phyloP scores from a whole-genome alignment of 1,140 invertebrate genomes.

The Onthophagus taurus region DNA sequence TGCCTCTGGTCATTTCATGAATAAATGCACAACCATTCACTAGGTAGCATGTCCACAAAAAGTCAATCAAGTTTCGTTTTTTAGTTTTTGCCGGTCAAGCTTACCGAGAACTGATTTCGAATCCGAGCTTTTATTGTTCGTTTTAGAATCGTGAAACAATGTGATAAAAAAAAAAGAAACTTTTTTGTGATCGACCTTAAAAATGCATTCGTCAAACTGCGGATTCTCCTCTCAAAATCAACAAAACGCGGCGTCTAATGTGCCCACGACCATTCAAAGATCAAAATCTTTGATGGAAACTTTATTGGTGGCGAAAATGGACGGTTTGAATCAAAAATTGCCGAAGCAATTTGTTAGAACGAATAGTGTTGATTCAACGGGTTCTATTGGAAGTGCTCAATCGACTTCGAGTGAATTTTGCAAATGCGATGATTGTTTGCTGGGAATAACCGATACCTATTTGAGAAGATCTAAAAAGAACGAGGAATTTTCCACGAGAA shows the following conservation, averaged over 20 bases:
- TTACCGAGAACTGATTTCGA: too few relatives aligned
- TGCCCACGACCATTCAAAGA: conserved; percentile 24
- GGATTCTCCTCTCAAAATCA: background rate
- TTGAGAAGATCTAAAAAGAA: conserved; percentile 25
- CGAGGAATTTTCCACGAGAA: background rate
- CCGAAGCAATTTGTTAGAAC: conserved; percentile 49
- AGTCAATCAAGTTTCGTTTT: too few relatives aligned
- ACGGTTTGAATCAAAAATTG: conserved; percentile 38
- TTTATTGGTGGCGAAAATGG: conserved; percentile 67
- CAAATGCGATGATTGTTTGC: conserved; percentile 70
- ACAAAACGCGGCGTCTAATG: conserved; percentile 3
- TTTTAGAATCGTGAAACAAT: too few relatives aligned
- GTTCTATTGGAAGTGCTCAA: conserved; percentile 58
- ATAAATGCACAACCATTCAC: too few relatives aligned
- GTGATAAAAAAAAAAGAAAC: too few relatives aligned
- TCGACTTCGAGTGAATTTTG: conserved; percentile 64
- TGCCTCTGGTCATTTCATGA: too few relatives aligned
- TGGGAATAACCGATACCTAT: conserved; percentile 68
- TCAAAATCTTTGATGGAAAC: conserved; percentile 67
- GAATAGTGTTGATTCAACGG: conserved; percentile 68
- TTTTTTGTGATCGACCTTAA: too few relatives aligned
- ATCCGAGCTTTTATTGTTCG: too few relatives aligned
- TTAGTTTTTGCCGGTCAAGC: too few relatives aligned
- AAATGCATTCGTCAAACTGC: too few relatives aligned
- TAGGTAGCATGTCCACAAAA: too few relatives aligned